Conservation (phyloP, 2,113 vertebrate genomes). For the Mesembrinibis cayennensis region DNA sequence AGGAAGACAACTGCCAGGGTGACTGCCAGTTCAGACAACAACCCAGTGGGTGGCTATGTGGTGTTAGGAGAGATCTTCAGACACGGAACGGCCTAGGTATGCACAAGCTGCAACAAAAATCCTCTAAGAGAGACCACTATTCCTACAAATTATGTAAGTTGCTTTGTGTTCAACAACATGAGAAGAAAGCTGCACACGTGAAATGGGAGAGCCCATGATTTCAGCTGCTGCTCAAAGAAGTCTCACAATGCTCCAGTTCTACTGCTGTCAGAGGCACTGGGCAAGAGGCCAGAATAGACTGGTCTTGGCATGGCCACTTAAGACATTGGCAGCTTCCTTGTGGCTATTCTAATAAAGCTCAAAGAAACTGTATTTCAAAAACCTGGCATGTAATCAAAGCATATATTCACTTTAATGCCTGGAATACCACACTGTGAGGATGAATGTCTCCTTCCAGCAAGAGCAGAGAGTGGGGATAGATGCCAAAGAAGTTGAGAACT, state of each 20-base stretch:
- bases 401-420: not conserved
- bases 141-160: not conserved
- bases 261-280: not conserved
- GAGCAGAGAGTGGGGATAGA: not conserved
- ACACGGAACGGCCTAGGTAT: not conserved
- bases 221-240: not conserved
- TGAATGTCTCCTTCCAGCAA: not conserved
- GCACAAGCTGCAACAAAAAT: not conserved
- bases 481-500: not conserved
- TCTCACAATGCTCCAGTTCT: not conserved
- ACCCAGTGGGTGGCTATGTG: not conserved
- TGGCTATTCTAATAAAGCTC: not conserved
- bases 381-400: not conserved
- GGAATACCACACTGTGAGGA: not conserved
- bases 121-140: not conserved
- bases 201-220: not conserved
- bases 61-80: not conserved
- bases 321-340: not conserved
- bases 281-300: not conserved
- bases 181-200: not conserved
- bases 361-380: conserved; percentile 6
- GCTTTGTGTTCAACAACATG: not conserved
- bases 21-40: not conserved
- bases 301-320: not conserved
- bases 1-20: not conserved